These are phyloP conservation scores for Protonemura montana DNA, from an alignment of 2,888 invertebrate species.

Conservation along the genomic window DNA sequence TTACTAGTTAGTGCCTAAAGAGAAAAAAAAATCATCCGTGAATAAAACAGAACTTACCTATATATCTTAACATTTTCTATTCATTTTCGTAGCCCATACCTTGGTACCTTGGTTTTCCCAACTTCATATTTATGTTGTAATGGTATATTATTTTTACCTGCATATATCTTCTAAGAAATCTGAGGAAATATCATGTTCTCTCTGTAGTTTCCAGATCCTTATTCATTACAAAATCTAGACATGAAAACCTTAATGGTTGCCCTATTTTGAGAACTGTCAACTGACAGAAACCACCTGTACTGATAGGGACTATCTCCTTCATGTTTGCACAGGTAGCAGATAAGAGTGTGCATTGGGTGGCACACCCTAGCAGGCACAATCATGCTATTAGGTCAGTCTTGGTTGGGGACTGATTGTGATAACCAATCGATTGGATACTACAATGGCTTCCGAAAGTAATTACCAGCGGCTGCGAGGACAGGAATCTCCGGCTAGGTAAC, in stretches of 20 bases:
- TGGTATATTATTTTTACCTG: too few species aligned
- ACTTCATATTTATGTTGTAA: too few species aligned
- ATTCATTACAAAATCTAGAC: too few species aligned
- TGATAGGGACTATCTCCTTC: background rate
- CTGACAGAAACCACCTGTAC: background rate
- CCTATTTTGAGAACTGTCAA: background rate
- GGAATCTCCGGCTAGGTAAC: slow-evolving; percentile 33
- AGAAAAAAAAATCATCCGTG: background rate
- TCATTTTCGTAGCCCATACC: too few species aligned
- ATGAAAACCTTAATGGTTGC: too few species aligned
- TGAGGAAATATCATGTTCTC: too few species aligned
- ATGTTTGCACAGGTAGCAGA: background rate
- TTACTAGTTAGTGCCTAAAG: background rate
- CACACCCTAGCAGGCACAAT: background rate
- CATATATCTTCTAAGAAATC: too few species aligned
- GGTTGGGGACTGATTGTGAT: background rate
- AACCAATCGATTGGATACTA: background rate
- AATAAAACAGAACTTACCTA: background rate
- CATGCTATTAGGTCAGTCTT: background rate
- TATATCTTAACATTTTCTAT: too few species aligned
- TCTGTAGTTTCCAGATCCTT: too few species aligned
- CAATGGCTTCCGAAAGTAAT: slow-evolving; percentile 16
- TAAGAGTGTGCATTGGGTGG: background rate
- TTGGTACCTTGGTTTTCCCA: too few species aligned
- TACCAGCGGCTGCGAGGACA: slow-evolving; percentile 18